Evolutionary conservation across 2,888 invertebrate genomes (phyloP).

Genomic region (Dolomedes plantarius): DNA sequence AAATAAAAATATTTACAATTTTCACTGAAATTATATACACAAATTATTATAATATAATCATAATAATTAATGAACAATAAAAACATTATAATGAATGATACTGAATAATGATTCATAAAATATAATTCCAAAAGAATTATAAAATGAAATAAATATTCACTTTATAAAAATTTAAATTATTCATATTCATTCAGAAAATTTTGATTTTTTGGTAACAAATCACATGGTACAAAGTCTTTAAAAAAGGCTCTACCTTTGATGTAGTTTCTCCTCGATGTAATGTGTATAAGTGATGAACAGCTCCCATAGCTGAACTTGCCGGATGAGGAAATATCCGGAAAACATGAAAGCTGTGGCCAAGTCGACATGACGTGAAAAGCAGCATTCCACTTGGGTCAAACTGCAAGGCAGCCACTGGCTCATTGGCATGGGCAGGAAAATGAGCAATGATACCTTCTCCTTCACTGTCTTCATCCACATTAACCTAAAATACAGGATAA

Average conservation of each 20-base stretch:
- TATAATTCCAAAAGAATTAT: no score
- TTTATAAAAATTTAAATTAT: no score
- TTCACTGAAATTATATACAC: no score
- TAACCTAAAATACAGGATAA: slow-evolving; percentile 76
- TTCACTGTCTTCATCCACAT: slow-evolving; percentile 80
- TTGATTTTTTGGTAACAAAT: no score
- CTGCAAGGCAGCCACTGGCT: slow-evolving; percentile 89
- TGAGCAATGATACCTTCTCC: slow-evolving; percentile 89
- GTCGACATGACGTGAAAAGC: slow-evolving; percentile 91
- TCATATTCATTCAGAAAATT: no score
- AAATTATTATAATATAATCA: no score
- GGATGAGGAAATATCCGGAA: slow-evolving; percentile 96
- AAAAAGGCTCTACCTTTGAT: slow-evolving; percentile 87
- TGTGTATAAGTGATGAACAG: slow-evolving; percentile 95
- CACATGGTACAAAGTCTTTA: no score
- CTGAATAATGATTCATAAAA: no score
- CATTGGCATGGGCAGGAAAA: slow-evolving; percentile 88
- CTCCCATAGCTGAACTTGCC: slow-evolving; percentile 88
- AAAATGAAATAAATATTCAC: no score
- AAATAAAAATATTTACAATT: no score
- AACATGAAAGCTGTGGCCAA: slow-evolving; percentile 96
- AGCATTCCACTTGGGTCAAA: slow-evolving; percentile 94
- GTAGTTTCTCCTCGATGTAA: slow-evolving; percentile 96
- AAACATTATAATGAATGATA: no score
- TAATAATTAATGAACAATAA: no score